These are phyloP conservation scores for Leucoraja erinaceus DNA, from an alignment of 2,113 vertebrate genomes.

Conservation along the genomic window DNA sequence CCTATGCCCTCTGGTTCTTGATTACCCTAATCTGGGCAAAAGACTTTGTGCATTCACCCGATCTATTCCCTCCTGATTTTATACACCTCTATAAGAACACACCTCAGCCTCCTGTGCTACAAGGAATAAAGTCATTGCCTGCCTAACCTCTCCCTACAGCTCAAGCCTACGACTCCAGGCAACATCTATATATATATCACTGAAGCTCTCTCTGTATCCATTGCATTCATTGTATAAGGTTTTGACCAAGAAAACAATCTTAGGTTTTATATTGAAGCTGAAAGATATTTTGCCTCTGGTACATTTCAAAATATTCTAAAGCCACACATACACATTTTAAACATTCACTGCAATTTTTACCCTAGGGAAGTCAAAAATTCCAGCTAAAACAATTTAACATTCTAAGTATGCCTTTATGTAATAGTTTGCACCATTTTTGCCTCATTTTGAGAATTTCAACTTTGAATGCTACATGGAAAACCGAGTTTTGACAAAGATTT, in stretches of 20 bases:
- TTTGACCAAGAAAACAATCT: neutral
- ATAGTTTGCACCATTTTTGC: neutral
- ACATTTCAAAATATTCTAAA: neutral
- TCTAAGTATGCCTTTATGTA: neutral
- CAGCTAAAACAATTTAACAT: neutral
- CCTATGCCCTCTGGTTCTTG: too few species aligned
- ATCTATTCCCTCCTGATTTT: too few species aligned
- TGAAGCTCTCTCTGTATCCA: neutral
- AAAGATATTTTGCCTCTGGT: neutral
- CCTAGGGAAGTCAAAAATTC: neutral
- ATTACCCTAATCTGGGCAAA: too few species aligned
- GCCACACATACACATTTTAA: neutral
- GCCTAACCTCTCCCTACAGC: too few species aligned
- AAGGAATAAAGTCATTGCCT: too few species aligned
- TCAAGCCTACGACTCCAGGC: too few species aligned
- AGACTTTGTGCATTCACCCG: too few species aligned
- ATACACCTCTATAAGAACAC: too few species aligned
- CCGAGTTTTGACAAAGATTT: neutral
- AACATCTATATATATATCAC: too few species aligned
- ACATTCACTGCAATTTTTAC: neutral
- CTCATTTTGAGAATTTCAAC: neutral
- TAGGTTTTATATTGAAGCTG: neutral
- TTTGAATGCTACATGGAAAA: neutral
- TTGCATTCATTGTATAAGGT: neutral
- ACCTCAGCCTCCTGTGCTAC: too few species aligned